Base-by-base conservation (phyloP, 2,797 vertebrate species). In the Argentina silus region DNA sequence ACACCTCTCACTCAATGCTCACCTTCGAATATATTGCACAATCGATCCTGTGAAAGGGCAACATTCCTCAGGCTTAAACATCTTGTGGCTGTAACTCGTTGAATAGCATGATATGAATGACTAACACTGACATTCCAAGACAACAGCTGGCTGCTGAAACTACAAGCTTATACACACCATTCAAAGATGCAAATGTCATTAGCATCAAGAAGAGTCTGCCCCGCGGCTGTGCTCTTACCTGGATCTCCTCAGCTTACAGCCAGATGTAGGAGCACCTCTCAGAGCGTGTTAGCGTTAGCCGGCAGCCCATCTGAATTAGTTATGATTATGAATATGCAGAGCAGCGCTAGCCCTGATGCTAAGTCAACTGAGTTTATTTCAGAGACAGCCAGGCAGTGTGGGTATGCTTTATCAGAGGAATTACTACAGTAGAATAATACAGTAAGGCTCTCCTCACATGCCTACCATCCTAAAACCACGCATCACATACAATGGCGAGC, bases 51-150 rank as follows among this genome's bases (percentile, higher is more conserved):
- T 74, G 75, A 84, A 83, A 83, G 73, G 71, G 45, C 68, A 76
- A 64, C 62, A 78, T 80, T 89, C 80, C 73, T 84, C 62, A 55
- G 72, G 79, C 60, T 80, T 70, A 77, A 15, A 69, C 47, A 73
- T 77, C 76, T 76, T 69, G 50, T 14, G 65, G 36, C 36, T 45
- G 55, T 43, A 19, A 21, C 23, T 17, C 63, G 27, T 71, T 67
- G 5, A 7, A 51, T 17, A 8, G 9, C 5, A 6, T 47, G 14
- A 6, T 43, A 17, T 68, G 62, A 48, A 74, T 73, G 66, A 50
- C 67, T 68, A 56, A 63, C 50, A 21, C 73, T 80, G 78, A 81
- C 76, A 75, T 61, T 72, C 74, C 15, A 0, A 48, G 44, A 61
- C 57, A 61, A 44, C 57, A 61, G 57, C 7, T 56, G 12, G 56